phyloP scores from a whole-genome alignment of 2,113 vertebrate genomes.

The Leiothrix lutea region DNA sequence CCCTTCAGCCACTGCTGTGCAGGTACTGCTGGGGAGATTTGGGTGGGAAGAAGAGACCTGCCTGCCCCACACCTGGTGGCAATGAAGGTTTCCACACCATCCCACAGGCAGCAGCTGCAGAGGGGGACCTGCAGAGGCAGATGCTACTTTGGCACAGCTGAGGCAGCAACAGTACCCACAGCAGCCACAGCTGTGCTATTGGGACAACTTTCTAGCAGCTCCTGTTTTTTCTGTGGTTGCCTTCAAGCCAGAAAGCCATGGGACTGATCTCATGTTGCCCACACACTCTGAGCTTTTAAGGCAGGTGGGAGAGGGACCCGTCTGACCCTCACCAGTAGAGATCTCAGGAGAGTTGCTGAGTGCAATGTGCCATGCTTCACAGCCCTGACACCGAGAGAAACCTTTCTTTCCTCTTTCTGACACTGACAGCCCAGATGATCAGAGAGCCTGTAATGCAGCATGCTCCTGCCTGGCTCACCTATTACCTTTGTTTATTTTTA shows the following conservation, averaged over 20 bases:
- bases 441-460: accelerated
- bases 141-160: neutral
- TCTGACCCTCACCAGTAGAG: accelerated
- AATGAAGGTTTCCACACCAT: neutral
- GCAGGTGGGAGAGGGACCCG: neutral
- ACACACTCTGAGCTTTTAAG: neutral
- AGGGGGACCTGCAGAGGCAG: neutral
- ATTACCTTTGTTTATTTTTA: neutral
- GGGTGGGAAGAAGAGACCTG: neutral
- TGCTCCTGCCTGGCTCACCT: neutral
- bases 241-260: neutral
- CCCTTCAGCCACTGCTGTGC: neutral
- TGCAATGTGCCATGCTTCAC: neutral
- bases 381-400: neutral
- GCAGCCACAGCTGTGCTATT: neutral
- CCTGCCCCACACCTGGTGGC: too few relatives aligned
- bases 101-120: neutral
- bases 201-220: neutral
- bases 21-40: neutral
- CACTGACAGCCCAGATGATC: neutral
- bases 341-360: neutral
- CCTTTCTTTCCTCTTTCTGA: neutral
- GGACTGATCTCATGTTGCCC: neutral
- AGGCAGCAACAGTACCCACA: neutral
- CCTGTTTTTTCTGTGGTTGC: neutral